A percentile compares a stretch with the other conserved stretches of the same genome.
Evolutionary conservation across 2,888 invertebrate genomes (phyloP).

Genomic region (Drosophila rubida): DNA sequence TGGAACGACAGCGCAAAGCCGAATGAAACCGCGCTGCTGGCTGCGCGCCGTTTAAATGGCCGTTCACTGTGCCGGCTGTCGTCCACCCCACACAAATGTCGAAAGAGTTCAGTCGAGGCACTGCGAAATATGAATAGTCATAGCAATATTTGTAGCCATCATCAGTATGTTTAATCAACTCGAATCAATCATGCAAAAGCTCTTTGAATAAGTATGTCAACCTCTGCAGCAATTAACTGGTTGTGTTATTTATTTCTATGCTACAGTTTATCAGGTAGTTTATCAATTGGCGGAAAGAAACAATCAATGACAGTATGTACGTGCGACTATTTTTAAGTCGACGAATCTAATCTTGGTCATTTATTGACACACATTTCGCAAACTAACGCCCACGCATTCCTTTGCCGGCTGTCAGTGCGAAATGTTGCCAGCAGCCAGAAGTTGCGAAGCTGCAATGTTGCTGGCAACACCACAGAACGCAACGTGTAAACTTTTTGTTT

Average conservation of each 20-base stretch:
- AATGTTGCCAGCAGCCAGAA: conserved; percentile 9
- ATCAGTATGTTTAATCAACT: neutral
- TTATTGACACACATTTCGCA: conserved; percentile 48
- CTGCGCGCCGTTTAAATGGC: conserved; percentile 59
- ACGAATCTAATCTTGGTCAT: conserved; percentile 32
- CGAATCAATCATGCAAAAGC: neutral
- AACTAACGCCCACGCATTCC: conserved; percentile 35
- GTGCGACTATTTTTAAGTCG: conserved; percentile 48
- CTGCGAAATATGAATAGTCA: neutral
- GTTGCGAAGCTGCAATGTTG: conserved; percentile 41
- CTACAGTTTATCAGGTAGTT: neutral
- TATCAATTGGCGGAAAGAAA: neutral
- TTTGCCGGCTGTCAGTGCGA: conserved; percentile 37
- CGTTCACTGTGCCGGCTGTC: conserved; percentile 19
- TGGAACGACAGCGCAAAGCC: conserved; percentile 57
- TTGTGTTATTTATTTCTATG: neutral
- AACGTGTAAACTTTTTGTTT: conserved; percentile 17
- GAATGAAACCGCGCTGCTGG: conserved; percentile 61
- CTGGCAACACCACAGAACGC: conserved; percentile 35
- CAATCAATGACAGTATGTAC: conserved; percentile 3
- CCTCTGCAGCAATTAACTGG: neutral
- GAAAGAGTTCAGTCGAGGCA: conserved; percentile 2
- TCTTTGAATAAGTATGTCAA: too few relatives aligned
- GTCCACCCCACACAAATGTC: conserved; percentile 55
- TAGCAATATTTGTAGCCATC: neutral